Evolutionary conservation across 2,113 vertebrate genomes (phyloP).

Genomic region (Peromyscus polionotus): DNA sequence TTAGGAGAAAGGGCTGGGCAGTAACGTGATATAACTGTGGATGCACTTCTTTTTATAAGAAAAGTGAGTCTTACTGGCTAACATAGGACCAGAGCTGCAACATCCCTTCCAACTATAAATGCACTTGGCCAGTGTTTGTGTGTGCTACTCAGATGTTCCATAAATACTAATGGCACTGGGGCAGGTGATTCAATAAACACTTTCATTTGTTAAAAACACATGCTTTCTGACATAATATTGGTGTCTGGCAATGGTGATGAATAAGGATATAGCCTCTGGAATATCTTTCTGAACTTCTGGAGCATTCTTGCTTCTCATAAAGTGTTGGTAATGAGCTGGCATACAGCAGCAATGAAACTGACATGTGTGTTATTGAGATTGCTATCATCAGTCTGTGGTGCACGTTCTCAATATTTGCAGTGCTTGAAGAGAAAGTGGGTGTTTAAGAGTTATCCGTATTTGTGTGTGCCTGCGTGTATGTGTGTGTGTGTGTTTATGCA

Average conservation of each 20-base stretch:
- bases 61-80: conserved; percentile 22
- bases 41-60: conserved; percentile 76
- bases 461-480: background rate
- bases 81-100: background rate
- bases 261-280: background rate
- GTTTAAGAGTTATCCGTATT: background rate
- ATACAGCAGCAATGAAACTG: background rate
- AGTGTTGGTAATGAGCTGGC: background rate
- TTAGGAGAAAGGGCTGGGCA: conserved; percentile 71
- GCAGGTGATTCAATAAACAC: conserved; percentile 5
- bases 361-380: background rate
- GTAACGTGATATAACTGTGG: conserved; percentile 77
- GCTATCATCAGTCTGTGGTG: background rate
- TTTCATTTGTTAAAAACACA: background rate
- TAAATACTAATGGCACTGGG: background rate
- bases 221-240: background rate
- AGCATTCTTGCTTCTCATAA: background rate
- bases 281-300: background rate
- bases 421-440: background rate
- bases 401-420: background rate
- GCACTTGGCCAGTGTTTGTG: background rate
- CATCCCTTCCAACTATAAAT: background rate
- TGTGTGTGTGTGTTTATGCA: background rate
- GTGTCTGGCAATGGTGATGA: background rate
- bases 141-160: background rate